These are phyloP conservation scores for Parnassius glacialis DNA, from an alignment of 2,888 invertebrate genomes.

Conservation along the genomic window DNA sequence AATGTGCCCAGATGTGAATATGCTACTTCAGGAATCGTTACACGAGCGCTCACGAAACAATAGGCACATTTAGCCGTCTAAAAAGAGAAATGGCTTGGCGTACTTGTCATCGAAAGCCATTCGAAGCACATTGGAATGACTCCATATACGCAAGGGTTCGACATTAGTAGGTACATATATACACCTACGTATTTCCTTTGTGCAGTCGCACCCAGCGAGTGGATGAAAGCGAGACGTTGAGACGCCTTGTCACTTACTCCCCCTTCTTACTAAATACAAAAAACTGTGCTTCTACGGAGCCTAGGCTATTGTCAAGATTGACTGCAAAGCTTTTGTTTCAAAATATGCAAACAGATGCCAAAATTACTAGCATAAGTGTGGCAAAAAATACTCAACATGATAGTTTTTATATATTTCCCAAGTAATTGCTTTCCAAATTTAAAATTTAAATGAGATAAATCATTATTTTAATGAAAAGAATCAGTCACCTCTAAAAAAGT, in stretches of 20 bases:
- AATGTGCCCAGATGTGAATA: constrained; percentile 39
- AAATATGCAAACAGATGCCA: constrained; percentile 49
- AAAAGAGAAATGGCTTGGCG: constrained; percentile 68
- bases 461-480: constrained; percentile 10
- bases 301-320: constrained; percentile 69
- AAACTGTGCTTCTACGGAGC: constrained; percentile 62
- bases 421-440: background rate
- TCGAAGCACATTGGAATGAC: constrained; percentile 67
- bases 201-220: constrained; percentile 64
- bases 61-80: constrained; percentile 71
- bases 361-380: constrained; percentile 33
- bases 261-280: constrained; percentile 71
- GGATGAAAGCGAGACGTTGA: constrained; percentile 71
- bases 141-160: constrained; percentile 57
- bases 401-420: constrained; percentile 19
- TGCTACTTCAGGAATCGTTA: constrained; percentile 49
- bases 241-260: constrained; percentile 62
- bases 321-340: constrained; percentile 65
- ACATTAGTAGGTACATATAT: constrained; percentile 44
- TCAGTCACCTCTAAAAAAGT: constrained; percentile 34
- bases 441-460: too few relatives aligned
- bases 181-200: constrained; percentile 61
- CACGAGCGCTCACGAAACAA: constrained; percentile 61
- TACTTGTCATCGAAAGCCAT: constrained; percentile 77
- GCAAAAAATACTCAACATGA: constrained; percentile 35